A percentile compares a stretch with the other conserved stretches of the same genome.
These are phyloP conservation scores for Hoplostethus atlanticus DNA, from an alignment of 2,797 vertebrate genomes.

Conservation along the genomic window DNA sequence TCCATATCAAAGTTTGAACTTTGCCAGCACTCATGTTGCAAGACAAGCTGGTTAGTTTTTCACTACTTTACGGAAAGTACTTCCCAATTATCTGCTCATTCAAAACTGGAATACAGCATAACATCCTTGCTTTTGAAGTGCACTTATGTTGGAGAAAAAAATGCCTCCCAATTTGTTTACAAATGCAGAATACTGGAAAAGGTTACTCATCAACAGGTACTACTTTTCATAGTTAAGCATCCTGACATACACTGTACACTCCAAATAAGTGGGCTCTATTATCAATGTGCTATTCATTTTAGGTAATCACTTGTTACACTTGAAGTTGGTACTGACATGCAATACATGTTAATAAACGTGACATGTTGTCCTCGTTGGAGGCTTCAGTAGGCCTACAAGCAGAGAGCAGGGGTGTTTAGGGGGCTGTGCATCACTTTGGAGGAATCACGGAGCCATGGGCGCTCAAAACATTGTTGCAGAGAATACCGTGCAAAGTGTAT, in stretches of 20 bases:
- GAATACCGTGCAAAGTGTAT: background rate
- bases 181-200: background rate
- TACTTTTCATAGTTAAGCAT: background rate
- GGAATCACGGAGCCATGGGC: background rate
- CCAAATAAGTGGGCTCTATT: no score
- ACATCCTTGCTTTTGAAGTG: background rate
- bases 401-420: background rate
- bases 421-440: slow-evolving; percentile 1
- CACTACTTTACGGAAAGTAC: no score
- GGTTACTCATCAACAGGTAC: background rate
- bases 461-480: background rate
- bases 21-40: no score
- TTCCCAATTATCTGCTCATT: background rate
- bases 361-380: no score
- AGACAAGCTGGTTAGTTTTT: no score
- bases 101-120: background rate
- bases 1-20: no score
- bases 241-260: no score
- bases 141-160: background rate
- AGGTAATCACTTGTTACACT: no score
- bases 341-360: no score
- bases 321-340: no score
- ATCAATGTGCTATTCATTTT: no score
- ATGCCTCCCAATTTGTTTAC: background rate
- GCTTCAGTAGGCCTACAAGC: background rate